Evolutionary conservation across 2,113 vertebrate genomes (phyloP).

Genomic region (Pygoscelis antarcticus): DNA sequence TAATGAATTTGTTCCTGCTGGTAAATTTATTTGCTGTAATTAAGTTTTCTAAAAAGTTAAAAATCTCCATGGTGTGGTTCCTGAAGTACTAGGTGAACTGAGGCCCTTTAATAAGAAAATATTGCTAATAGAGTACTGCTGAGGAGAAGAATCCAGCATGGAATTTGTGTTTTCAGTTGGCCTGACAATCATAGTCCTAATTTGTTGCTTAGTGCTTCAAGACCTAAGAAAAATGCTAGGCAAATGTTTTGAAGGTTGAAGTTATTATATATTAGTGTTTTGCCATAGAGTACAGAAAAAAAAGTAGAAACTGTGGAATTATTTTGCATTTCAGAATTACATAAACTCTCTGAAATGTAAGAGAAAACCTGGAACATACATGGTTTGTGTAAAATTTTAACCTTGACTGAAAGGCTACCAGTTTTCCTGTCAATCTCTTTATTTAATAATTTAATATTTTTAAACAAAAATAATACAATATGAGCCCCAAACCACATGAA

Average conservation of each 20-base stretch:
- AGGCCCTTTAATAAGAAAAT: neutral
- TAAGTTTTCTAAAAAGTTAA: neutral
- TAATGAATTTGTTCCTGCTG: neutral
- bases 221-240: neutral
- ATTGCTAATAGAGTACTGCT: neutral
- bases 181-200: neutral
- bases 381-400: neutral
- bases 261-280: neutral
- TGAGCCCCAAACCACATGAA: rapidly evolving
- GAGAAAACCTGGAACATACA: neutral
- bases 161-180: neutral
- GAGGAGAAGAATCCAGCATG: neutral
- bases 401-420: neutral
- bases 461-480: neutral
- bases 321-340: neutral
- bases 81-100: neutral
- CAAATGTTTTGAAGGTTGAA: neutral
- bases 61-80: neutral
- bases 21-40: neutral
- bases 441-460: neutral
- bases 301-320: neutral
- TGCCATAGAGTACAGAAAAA: neutral
- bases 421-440: neutral
- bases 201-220: neutral
- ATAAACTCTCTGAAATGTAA: neutral